Percentiles rank a stretch among this genome's conserved stretches.
Evolutionary conservation across 2,888 invertebrate species (phyloP).

Genomic region (Microdon myrmicae): DNA sequence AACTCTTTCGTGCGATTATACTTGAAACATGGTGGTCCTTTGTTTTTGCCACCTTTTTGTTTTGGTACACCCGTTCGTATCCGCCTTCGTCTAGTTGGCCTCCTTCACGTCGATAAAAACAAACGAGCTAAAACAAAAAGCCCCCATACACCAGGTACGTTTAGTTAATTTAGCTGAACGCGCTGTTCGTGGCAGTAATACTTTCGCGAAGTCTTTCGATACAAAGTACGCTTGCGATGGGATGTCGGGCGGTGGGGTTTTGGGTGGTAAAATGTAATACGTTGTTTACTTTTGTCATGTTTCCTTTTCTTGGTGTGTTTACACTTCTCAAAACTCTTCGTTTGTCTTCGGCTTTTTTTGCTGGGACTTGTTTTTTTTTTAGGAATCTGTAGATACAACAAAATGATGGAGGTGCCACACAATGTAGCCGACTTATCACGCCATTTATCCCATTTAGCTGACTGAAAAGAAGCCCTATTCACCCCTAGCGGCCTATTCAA

Average conservation of each 20-base stretch:
- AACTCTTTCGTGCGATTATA: not conserved
- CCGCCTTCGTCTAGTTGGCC: conserved; percentile 33
- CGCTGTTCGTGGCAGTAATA: no score
- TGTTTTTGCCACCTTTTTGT: conserved; percentile 49
- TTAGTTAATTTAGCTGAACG: conserved; percentile 40
- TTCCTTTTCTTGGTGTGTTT: not conserved
- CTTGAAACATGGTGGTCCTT: conserved; percentile 26
- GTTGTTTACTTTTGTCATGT: conserved; percentile 21
- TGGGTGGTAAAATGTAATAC: conserved; percentile 38
- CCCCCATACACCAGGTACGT: conserved; percentile 28
- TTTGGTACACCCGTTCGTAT: conserved; percentile 48
- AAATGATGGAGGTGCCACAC: no score
- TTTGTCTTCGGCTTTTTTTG: not conserved
- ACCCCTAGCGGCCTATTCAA: no score
- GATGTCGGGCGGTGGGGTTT: no score
- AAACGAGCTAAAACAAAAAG: conserved; percentile 1
- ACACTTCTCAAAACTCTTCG: no score
- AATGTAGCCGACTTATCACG: no score
- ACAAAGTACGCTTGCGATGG: conserved; percentile 41
- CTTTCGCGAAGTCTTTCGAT: conserved; percentile 37
- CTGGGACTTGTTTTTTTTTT: conserved; percentile 8
- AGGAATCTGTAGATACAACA: no score
- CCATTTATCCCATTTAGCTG: no score
- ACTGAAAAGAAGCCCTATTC: no score
- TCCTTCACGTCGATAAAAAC: conserved; percentile 10